Conservation (phyloP, 2,113 vertebrate genomes). For the Gymnorhina tibicen region DNA sequence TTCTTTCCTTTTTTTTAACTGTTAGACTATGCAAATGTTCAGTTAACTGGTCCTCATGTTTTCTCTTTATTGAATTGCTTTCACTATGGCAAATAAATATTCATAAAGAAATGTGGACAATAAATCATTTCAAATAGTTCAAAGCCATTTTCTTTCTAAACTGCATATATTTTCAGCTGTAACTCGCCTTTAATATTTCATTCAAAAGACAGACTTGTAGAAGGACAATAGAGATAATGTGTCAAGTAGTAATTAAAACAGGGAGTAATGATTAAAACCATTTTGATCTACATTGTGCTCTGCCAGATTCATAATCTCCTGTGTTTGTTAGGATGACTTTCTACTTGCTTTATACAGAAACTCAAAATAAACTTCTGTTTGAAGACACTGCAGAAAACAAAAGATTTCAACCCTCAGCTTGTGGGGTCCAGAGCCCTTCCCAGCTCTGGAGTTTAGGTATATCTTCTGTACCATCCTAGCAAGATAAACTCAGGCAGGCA, state of each 20-base stretch:
- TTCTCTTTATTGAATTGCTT: slow-evolving; percentile 66
- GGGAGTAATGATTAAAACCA: slow-evolving; percentile 48
- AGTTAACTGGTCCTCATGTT: slow-evolving; percentile 60
- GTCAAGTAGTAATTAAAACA: slow-evolving; percentile 66
- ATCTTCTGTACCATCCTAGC: background rate
- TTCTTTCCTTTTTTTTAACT: background rate
- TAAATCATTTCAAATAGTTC: slow-evolving; percentile 66
- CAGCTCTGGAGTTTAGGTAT: background rate
- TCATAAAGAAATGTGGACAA: slow-evolving; percentile 67
- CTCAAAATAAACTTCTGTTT: slow-evolving; percentile 22
- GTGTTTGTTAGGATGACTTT: slow-evolving; percentile 32
- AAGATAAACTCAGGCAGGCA: background rate
- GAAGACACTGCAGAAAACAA: background rate
- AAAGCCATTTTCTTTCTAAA: slow-evolving; percentile 59
- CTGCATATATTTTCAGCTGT: slow-evolving; percentile 64
- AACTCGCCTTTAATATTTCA: slow-evolving; percentile 57
- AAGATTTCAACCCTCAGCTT: background rate
- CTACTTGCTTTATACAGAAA: background rate
- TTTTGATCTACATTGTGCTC: slow-evolving; percentile 8
- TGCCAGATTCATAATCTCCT: slow-evolving; percentile 27
- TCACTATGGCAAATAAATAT: slow-evolving; percentile 67
- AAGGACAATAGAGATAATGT: slow-evolving; percentile 67
- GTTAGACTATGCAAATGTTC: slow-evolving; percentile 58
- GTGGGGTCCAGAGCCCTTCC: background rate
- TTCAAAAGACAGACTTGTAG: slow-evolving; percentile 55